phyloP scores from a whole-genome alignment of 2,113 vertebrate genomes.

The Cyanoramphus novaezelandiae region DNA sequence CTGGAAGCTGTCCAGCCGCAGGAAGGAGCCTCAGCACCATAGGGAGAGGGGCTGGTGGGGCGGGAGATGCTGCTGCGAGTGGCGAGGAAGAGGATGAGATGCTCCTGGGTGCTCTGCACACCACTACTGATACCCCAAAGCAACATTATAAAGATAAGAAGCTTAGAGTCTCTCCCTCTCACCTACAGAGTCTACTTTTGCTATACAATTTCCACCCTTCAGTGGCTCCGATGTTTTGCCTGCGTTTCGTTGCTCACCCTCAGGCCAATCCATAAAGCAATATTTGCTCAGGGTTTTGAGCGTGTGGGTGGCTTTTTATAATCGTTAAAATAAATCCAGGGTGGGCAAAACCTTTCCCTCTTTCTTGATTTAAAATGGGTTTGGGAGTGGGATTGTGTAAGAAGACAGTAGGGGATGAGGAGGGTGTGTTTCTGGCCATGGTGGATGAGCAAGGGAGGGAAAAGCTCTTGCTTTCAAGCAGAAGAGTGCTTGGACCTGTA shows the following conservation, averaged over 20 bases:
- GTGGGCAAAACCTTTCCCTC: background rate
- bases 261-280: background rate
- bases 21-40: background rate
- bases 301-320: fast-evolving
- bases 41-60: background rate
- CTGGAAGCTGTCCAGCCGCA: background rate
- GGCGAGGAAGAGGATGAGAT: background rate
- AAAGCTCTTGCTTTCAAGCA: background rate
- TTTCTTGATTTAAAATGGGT: background rate
- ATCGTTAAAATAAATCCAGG: background rate
- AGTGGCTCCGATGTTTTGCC: background rate
- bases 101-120: background rate
- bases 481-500: background rate
- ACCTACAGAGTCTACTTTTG: background rate
- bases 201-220: background rate
- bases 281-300: background rate
- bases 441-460: fast-evolving
- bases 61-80: fast-evolving
- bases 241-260: background rate
- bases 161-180: background rate
- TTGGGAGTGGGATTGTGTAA: background rate
- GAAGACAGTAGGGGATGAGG: background rate
- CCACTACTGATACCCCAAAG: background rate
- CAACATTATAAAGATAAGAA: background rate
- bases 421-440: background rate